Base-by-base conservation (phyloP, 2,888 invertebrate species). In the Cosmopolites sordidus region DNA sequence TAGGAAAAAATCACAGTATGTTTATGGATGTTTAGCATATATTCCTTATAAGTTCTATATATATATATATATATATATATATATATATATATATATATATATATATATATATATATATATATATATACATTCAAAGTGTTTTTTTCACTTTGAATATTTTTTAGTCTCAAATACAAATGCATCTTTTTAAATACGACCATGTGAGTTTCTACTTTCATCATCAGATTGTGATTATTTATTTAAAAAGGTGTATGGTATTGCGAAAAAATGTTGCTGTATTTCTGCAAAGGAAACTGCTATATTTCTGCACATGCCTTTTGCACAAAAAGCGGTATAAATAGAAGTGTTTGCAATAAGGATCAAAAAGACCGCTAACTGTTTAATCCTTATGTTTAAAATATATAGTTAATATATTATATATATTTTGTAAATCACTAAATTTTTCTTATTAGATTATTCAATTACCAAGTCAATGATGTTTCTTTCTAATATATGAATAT, bases 281-380 rank as follows among this genome's bases (percentile, higher is more conserved):
- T 33, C 3, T n/a, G 2, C 11, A 33, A 33, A 9, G 3, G 8
- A 40, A 42, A 30, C 27, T 17, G 18, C 30, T 41, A 18, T 33
- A 41, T 22, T 49, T 48, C 48, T 54, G 54, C 54, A 54, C 54
- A 49, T 54, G 54, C 48, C 48, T 54, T 48, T 54, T 48, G 54
- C 48, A 54, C 54, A 54, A 54, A 54, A 15, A 41, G 49, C 44
- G 41, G 48, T 52, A 38, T 16, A 39, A 40, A 27, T 15, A 16
- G 41, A 45, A 5, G 39, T 43, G 14, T 27, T 17, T 51, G 52
- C 52, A 48, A 48, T 52, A 52, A 46, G 43, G 29, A 42, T 42
- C 48, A 48, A 47, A 52, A 46, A 48, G 29, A 42, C 48, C 52
- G 52, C 52, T 54, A 48, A 40, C 46, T 46, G 40, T 45, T 45